Evolutionary conservation across 2,797 vertebrate genomes (phyloP), one percentile per base, ranked within the genome.

Genomic region (Alectoris magna): DNA sequence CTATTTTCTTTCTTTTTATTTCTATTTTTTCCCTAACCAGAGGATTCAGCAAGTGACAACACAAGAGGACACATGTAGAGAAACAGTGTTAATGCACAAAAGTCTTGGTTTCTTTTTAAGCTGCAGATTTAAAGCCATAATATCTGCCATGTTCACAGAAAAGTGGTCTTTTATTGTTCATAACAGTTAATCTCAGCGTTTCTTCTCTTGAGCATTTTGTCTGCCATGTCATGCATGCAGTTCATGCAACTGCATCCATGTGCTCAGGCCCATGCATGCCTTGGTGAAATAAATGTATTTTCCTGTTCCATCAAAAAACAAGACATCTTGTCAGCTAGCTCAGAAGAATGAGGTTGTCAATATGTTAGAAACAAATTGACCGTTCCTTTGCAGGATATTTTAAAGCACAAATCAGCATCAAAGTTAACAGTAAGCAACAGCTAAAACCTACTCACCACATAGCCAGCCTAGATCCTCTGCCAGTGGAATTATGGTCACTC

Each of bases 251-350:
- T 93, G 90, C 96, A 96, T 94, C 88, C 83, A 72, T 87, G 67
- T 87, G 64, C 34, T n/a, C 81, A 67, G 68, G 74, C 51, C 83
- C 81, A 64, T 96, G 93, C 39, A 64, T 95, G 93, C 39, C 95
- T 96, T 97, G 96, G 87, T 96, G 81, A 89, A 95, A 96, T 89
- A 94, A 97, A 96, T 86, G 59, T 88, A 49, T 93, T 93, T 94
- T 96, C 89, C 94, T 94, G 66, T 84, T 84, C 93, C 93, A 94
- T 96, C 95, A 90, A 89, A 96, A 94, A 90, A 29, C 75, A 79
- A 94, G 87, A 74, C 22, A 95, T 93, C 87, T 93, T 87, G 84
- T 93, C 84, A 91, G 34, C 87, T 94, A 92, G 95, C 94, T 96
- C 91, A 89, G 88, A 91, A 87, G 89, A 94, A 90, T 73, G 66